Evolutionary conservation across 2,113 vertebrate species (phyloP).

Genomic region (Eulemur macaco): DNA sequence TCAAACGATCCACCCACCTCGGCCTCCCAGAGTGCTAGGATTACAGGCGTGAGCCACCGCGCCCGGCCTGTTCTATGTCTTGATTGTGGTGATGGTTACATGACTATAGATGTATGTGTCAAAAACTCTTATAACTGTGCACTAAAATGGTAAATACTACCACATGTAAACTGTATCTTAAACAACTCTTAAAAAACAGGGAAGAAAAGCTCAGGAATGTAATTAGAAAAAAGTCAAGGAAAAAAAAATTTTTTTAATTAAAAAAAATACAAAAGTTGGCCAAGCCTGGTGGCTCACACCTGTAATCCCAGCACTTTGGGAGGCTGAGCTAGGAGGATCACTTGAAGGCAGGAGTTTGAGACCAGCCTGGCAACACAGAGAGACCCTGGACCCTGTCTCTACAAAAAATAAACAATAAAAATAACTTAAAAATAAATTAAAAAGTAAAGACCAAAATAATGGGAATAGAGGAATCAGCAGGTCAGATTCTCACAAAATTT

Average conservation of each 20-base stretch:
- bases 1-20: no score
- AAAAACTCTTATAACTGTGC: neutral
- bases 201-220: neutral
- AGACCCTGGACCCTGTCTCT: no score
- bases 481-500: slow-evolving; percentile 1
- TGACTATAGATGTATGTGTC: neutral
- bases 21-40: no score
- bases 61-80: neutral
- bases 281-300: no score
- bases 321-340: no score
- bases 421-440: no score
- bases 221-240: neutral
- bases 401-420: no score
- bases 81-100: neutral
- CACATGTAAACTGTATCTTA: neutral
- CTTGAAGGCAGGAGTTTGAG: no score
- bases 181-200: neutral
- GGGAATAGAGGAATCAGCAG: neutral
- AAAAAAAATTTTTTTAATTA: no score
- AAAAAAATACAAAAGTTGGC: neutral
- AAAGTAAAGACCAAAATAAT: neutral
- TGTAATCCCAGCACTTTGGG: no score
- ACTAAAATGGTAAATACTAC: neutral
- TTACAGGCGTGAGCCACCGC: no score
- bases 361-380: no score